phyloP scores from a whole-genome alignment of 2,797 vertebrate species.

The Discoglossus pictus region DNA sequence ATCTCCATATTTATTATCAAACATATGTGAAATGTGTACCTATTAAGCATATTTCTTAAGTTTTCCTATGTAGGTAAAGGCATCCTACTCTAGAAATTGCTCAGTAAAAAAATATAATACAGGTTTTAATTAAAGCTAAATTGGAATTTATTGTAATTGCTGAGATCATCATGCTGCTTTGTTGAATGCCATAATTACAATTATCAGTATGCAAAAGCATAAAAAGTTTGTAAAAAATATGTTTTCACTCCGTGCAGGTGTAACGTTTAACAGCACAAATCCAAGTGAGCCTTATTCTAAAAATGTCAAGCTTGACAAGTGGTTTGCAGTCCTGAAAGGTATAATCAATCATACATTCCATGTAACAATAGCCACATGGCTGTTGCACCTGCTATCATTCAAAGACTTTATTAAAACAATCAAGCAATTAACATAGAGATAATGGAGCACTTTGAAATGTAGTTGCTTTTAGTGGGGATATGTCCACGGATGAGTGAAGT shows the following conservation, averaged over 20 bases:
- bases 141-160: no score
- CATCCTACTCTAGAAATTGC: no score
- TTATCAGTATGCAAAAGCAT: not conserved
- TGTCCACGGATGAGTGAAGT: slow-evolving; percentile 37
- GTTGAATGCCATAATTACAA: no score
- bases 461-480: slow-evolving; percentile 27
- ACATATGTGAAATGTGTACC: no score
- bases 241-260: slow-evolving; percentile 16
- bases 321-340: slow-evolving; percentile 21
- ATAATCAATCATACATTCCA: slow-evolving; percentile 46
- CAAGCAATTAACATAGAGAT: slow-evolving; percentile 40
- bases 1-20: no score
- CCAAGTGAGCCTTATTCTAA: slow-evolving; percentile 21
- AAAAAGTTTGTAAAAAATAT: slow-evolving; percentile 3
- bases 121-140: no score
- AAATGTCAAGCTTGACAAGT: slow-evolving; percentile 28
- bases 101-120: no score
- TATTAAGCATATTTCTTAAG: no score
- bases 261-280: slow-evolving; percentile 4
- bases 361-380: slow-evolving; percentile 37
- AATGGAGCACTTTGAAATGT: slow-evolving; percentile 9
- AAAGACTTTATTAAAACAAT: slow-evolving; percentile 45
- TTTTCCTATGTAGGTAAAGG: no score
- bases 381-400: slow-evolving; percentile 38
- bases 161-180: no score